phyloP scores from a whole-genome alignment of 2,888 invertebrate genomes.

The Lepidocyrtinus sp. region DNA sequence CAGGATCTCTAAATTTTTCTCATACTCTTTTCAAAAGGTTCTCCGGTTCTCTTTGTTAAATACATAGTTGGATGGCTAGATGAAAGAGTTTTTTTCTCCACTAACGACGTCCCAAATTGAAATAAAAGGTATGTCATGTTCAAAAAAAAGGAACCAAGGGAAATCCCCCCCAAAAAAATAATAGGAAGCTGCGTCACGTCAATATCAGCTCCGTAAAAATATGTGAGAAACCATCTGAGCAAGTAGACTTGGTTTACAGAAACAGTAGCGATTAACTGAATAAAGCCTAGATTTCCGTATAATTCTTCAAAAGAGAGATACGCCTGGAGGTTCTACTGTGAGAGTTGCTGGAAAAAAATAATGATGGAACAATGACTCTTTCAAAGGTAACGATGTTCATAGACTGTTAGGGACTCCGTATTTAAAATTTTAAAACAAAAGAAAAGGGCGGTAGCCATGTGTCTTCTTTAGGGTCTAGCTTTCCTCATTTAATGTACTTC shows the following conservation, averaged over 20 bases:
- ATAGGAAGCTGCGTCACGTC: neutral
- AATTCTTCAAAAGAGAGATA: neutral
- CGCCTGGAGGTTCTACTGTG: neutral
- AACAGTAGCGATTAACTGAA: no score
- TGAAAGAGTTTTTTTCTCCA: constrained; percentile 29
- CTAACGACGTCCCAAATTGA: constrained; percentile 59
- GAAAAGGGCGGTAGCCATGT: neutral
- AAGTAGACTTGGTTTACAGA: no score
- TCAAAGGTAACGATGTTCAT: no score
- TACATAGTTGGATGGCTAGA: no score
- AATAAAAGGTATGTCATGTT: constrained; percentile 59
- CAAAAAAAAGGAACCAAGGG: constrained; percentile 35
- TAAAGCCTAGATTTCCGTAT: no score
- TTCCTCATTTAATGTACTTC: neutral
- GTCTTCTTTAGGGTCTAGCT: neutral
- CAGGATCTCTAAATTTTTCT: constrained; percentile 28
- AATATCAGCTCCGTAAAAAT: no score
- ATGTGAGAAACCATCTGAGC: no score
- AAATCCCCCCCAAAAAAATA: constrained; percentile 15
- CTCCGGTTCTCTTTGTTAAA: constrained; percentile 4
- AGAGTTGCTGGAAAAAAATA: neutral
- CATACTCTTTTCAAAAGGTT: neutral
- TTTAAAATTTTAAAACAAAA: no score
- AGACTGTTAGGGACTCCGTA: no score
- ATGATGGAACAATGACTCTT: neutral